A percentile compares a stretch with the other conserved stretches of the same genome.
phyloP scores from a whole-genome alignment of 2,113 vertebrate genomes.

The Leucoraja erinaceus region DNA sequence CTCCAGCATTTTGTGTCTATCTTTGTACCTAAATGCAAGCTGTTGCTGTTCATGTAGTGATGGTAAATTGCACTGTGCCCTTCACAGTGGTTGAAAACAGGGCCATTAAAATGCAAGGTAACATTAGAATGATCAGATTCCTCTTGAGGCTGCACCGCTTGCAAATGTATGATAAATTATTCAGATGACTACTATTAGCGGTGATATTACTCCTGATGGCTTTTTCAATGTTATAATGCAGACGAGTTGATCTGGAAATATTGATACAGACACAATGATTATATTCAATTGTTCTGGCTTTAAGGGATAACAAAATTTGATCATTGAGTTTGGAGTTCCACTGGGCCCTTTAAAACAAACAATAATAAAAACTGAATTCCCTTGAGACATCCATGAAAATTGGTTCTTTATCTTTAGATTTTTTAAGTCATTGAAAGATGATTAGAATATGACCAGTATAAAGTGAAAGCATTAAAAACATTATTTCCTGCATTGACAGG shows the following conservation, averaged over 20 bases:
- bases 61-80: neutral
- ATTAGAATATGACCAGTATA: neutral
- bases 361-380: constrained; percentile 1
- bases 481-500: neutral
- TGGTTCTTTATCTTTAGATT: neutral
- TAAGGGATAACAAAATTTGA: constrained; percentile 7
- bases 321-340: constrained; percentile 11
- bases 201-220: neutral
- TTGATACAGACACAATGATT: neutral
- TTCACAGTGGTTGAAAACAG: neutral
- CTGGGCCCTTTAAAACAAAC: constrained; percentile 1
- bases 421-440: constrained; percentile 1
- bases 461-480: neutral
- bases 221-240: neutral
- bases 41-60: neutral
- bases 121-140: neutral
- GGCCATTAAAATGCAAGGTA: neutral
- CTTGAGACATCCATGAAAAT: neutral
- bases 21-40: too few relatives aligned
- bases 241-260: neutral
- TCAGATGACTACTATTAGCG: neutral
- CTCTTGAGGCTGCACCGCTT: neutral
- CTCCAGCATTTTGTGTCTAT: too few relatives aligned
- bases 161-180: neutral
- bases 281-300: constrained; percentile 11